These are phyloP conservation scores for Melanotaenia maccullochi DNA, from an alignment of 2,797 vertebrate species.

Conservation along the genomic window DNA sequence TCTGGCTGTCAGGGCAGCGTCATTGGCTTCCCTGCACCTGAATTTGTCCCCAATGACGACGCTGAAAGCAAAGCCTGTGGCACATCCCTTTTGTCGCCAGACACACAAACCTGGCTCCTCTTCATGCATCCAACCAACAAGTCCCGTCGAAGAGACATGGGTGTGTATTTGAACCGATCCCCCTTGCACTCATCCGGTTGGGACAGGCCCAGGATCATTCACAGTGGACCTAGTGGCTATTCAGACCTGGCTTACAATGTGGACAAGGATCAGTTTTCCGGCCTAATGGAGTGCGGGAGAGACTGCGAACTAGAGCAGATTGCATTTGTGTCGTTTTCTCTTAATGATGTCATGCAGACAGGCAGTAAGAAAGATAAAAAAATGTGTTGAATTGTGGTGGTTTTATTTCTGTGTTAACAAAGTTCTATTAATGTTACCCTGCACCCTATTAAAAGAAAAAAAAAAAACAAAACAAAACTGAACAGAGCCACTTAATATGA, in stretches of 20 bases:
- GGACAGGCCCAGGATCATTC: slow-evolving; percentile 86
- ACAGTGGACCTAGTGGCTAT: slow-evolving; percentile 89
- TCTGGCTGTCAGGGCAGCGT: slow-evolving; percentile 92
- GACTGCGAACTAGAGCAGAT: slow-evolving; percentile 86
- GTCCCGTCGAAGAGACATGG: slow-evolving; percentile 82
- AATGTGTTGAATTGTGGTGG: slow-evolving; percentile 41
- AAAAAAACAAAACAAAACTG: slow-evolving; percentile 13
- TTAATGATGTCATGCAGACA: slow-evolving; percentile 78
- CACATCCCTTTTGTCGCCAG: slow-evolving; percentile 63
- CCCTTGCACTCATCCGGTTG: slow-evolving; percentile 81
- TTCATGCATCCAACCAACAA: slow-evolving; percentile 89
- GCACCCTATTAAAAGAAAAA: slow-evolving; percentile 18
- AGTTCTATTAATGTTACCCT: slow-evolving; percentile 38
- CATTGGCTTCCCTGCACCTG: slow-evolving; percentile 83
- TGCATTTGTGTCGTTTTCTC: slow-evolving; percentile 78
- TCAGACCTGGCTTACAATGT: slow-evolving; percentile 88
- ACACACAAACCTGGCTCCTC: slow-evolving; percentile 84
- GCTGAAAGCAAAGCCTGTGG: slow-evolving; percentile 63
- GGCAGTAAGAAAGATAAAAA: slow-evolving; percentile 69
- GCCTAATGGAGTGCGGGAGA: slow-evolving; percentile 90
- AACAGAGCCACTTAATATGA: slow-evolving; percentile 44
- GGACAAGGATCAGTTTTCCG: slow-evolving; percentile 82
- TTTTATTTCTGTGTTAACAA: slow-evolving; percentile 43
- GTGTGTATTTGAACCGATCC: slow-evolving; percentile 87
- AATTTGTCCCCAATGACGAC: slow-evolving; percentile 57